Conservation (phyloP, 2,113 vertebrate genomes). For the Perca schrenkii region DNA sequence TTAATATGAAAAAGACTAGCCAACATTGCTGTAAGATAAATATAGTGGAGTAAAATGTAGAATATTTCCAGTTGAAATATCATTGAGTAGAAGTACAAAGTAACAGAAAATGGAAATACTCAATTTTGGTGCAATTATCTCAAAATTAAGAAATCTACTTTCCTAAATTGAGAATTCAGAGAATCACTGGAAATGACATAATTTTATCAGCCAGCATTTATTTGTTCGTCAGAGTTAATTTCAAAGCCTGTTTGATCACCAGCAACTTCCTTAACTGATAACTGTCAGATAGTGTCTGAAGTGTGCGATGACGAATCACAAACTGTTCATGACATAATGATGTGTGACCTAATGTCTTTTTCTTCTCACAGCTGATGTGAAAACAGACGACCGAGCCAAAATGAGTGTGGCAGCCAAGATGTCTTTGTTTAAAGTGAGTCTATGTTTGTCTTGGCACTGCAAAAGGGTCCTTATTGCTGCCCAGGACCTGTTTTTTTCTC, state of each 20-base stretch:
- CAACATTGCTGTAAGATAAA: too few species aligned
- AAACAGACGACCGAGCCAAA: constrained; percentile 85
- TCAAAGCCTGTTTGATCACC: neutral
- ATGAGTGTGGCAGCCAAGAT: constrained; percentile 89
- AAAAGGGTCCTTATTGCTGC: constrained; percentile 22
- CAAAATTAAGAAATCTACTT: neutral
- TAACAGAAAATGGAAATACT: neutral
- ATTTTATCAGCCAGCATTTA: neutral
- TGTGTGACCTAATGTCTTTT: constrained; percentile 3
- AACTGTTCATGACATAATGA: constrained; percentile 3
- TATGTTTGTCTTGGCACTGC: neutral
- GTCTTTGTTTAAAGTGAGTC: constrained; percentile 87
- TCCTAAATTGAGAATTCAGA: too few species aligned
- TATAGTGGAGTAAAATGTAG: too few species aligned
- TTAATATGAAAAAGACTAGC: too few species aligned
- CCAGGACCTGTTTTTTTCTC: constrained; percentile 20
- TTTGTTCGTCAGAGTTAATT: neutral
- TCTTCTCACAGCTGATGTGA: constrained; percentile 77
- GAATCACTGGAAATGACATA: neutral
- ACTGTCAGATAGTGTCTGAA: neutral
- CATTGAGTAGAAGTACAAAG: neutral
- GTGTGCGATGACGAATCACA: neutral
- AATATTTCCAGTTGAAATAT: too few species aligned
- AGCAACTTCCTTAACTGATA: neutral
- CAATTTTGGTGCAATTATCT: neutral